phyloP scores from a whole-genome alignment of 2,888 invertebrate genomes.

The Plebejus melissa region DNA sequence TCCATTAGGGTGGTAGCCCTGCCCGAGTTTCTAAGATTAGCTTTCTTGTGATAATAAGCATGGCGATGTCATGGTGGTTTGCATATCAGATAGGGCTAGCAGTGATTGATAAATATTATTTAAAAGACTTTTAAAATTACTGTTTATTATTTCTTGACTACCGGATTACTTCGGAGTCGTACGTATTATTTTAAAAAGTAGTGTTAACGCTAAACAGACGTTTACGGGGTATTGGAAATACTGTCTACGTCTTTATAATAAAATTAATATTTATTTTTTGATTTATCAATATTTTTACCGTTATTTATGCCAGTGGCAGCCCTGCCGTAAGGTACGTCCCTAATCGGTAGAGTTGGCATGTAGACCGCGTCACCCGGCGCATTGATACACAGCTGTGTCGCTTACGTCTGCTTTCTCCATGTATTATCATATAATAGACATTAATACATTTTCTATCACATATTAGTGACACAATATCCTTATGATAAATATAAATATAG shows the following conservation, averaged over 20 bases:
- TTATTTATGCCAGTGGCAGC: constrained; percentile 22
- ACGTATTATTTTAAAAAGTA: not conserved
- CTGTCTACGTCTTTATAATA: not conserved
- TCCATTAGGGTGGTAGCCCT: constrained; percentile 53
- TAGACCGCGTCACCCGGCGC: constrained; percentile 32
- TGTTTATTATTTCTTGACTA: not conserved
- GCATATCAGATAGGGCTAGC: constrained; percentile 45
- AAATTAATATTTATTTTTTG: not conserved
- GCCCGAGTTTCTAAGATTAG: constrained; percentile 50
- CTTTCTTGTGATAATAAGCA: constrained; percentile 52
- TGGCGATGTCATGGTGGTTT: constrained; percentile 45
- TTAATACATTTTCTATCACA: constrained; percentile 13
- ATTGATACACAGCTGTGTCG: constrained; percentile 30
- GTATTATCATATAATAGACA: constrained; percentile 18
- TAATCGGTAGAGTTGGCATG: constrained; percentile 30
- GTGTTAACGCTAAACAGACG: not conserved
- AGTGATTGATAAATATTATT: constrained; percentile 8
- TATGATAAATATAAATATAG: not conserved
- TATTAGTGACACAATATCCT: not conserved
- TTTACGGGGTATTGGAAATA: not conserved
- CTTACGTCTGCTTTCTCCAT: constrained; percentile 19
- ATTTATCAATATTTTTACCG: not conserved
- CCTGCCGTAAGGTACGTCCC: constrained; percentile 23
- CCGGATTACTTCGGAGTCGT: not conserved
- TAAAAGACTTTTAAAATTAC: not conserved